Evolutionary conservation across 1,140 invertebrate genomes (phyloP), one percentile per base, ranked within the genome.

Genomic region (Megathymus violae): DNA sequence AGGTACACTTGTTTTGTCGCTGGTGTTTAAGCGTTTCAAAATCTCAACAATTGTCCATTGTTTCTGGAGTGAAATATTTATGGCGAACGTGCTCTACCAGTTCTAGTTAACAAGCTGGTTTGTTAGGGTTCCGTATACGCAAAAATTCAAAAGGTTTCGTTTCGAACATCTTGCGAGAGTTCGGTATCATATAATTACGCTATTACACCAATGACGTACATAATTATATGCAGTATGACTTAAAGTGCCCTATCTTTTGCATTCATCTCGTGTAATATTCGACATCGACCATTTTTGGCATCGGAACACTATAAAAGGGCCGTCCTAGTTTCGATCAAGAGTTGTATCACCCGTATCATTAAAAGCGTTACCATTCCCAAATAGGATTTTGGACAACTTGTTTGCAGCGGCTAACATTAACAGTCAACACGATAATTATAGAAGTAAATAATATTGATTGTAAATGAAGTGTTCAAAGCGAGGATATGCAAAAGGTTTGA

Each of bases 11-110:
- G 41, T 58, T 34, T 14, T 41, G 25, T 43, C 13, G 36, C 46
- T 44, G 17, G 52, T 44, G 17, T 56, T 56, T 56, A 56, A 56
- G 44, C 44, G 52, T 56, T 56, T 31, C 40, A 13, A 56, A 56
- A 56, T 22, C 11, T 27, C 40, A 41, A 56, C 52, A 44, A 56
- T 56, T 56, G 52, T 34, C 25, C 52, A 56, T 56, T 56, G 52
- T 56, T 44, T 31, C 14, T 31, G 9, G 22, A 56, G 43, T 41
- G 5, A 31, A 25, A 25, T 56, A 16, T 43, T 27, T 43, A 43
- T 43, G 38, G 15, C 11, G 2, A n/a, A 36, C 34, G 34, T 36
- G 34, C 11, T 36, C 2, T 11, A 36, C 34, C 19, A n/a, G 19
- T 22, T 22, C 19, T 9, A 31, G 27, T 4, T 31, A 31, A 31